These are phyloP conservation scores for Anodontia alba DNA, from an alignment of 2,888 invertebrate species.

Conservation along the genomic window DNA sequence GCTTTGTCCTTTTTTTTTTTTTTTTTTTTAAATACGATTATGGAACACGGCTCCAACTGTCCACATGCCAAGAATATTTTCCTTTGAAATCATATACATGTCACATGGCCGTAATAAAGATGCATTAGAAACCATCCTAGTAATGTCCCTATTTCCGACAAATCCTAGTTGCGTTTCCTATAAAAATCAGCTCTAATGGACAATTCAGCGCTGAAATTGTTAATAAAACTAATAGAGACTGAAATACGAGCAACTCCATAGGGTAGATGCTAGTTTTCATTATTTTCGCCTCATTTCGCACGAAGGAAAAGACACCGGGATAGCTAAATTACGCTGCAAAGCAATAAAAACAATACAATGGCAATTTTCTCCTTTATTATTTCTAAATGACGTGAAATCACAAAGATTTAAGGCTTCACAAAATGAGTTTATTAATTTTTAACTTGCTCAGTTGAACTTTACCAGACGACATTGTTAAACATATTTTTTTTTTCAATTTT, in stretches of 20 bases:
- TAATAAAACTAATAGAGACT: slow-evolving; percentile 19
- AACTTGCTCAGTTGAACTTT: no score
- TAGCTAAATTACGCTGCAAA: background rate
- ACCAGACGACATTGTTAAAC: no score
- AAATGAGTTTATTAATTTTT: slow-evolving; percentile 5
- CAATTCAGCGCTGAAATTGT: slow-evolving; percentile 3
- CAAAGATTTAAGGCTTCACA: slow-evolving; percentile 8
- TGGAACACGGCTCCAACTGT: no score
- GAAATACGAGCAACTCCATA: slow-evolving; percentile 7
- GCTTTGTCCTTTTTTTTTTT: no score
- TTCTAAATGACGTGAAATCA: slow-evolving; percentile 18
- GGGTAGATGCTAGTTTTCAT: slow-evolving; percentile 14
- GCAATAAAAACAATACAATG: slow-evolving; percentile 14
- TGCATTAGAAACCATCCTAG: background rate
- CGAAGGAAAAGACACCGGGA: slow-evolving; percentile 3
- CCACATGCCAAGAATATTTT: no score
- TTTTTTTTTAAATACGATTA: no score
- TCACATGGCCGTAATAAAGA: slow-evolving; percentile 10
- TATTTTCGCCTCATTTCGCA: slow-evolving; percentile 15
- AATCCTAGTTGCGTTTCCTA: slow-evolving; percentile 4
- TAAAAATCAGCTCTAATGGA: slow-evolving; percentile 9
- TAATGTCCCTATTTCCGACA: slow-evolving; percentile 19
- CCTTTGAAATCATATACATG: background rate
- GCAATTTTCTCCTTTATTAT: slow-evolving; percentile 7
- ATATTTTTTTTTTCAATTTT: no score